Evolutionary conservation across 2,797 vertebrate species (phyloP).

Genomic region (Dryobates pubescens): DNA sequence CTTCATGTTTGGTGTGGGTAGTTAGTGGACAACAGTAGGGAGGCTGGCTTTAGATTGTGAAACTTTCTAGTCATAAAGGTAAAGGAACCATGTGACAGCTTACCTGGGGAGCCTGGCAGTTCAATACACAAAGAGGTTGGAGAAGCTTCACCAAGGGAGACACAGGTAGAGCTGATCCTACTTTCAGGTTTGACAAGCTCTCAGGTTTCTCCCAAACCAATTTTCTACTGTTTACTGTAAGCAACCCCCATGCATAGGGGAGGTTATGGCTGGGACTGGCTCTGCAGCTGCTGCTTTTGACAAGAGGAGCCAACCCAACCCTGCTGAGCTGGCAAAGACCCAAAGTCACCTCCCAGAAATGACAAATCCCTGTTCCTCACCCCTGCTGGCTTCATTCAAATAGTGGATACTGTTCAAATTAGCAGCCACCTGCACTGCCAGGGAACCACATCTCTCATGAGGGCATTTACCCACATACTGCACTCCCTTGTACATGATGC

Average conservation of each 20-base stretch:
- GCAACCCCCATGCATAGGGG: neutral
- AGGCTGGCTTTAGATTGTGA: neutral
- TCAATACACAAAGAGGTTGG: neutral
- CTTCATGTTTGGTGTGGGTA: neutral
- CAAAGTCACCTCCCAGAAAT: conserved; percentile 47
- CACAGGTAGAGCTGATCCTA: neutral
- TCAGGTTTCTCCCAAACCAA: neutral
- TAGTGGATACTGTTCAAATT: conserved; percentile 21
- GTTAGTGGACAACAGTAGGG: neutral
- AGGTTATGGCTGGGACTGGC: neutral
- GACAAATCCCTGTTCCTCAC: conserved; percentile 46
- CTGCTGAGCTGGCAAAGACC: conserved; percentile 5
- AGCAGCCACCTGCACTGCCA: conserved; percentile 46
- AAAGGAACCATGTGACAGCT: neutral
- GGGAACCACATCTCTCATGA: neutral
- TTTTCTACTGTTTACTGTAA: neutral
- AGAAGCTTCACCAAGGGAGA: neutral
- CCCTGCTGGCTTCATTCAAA: conserved; percentile 26
- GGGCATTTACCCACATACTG: neutral
- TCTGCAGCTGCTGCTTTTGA: conserved; percentile 48
- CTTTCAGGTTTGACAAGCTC: neutral
- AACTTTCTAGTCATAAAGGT: neutral
- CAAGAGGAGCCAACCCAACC: conserved; percentile 26
- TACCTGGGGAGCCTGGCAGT: neutral
- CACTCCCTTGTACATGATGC: neutral